These are phyloP conservation scores for Mastomys coucha DNA, from an alignment of 2,113 vertebrate genomes.

Conservation along the genomic window DNA sequence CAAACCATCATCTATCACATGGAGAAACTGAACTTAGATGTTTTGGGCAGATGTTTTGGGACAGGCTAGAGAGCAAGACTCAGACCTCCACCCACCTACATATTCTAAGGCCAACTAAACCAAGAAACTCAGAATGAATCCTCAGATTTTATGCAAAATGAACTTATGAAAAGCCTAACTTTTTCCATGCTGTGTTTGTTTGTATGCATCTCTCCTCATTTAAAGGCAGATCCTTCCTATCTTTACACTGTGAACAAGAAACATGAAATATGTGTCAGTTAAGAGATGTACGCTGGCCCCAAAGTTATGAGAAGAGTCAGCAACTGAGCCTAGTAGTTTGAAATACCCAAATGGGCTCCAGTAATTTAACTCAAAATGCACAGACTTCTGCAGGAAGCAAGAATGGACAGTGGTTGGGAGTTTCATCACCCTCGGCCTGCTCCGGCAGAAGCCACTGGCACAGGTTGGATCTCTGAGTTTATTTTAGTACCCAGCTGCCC, in stretches of 20 bases:
- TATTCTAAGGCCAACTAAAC: not conserved
- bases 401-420: not conserved
- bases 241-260: not conserved
- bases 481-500: too few species aligned
- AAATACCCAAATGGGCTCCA: not conserved
- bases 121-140: not conserved
- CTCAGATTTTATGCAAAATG: not conserved
- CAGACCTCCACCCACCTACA: not conserved
- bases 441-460: not conserved
- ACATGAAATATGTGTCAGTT: not conserved
- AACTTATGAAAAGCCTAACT: not conserved
- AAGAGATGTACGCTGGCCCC: not conserved
- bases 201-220: not conserved
- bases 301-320: not conserved
- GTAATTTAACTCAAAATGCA: constrained; percentile 6
- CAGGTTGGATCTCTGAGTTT: not conserved
- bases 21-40: not conserved
- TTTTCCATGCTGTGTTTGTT: not conserved
- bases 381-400: not conserved
- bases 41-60: not conserved
- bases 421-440: not conserved
- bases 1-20: not conserved
- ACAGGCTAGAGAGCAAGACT: not conserved
- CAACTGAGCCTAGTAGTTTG: not conserved
- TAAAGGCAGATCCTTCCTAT: not conserved